These are phyloP conservation scores for Pteropus rufus DNA, from an alignment of 2,797 vertebrate species.

Conservation along the genomic window DNA sequence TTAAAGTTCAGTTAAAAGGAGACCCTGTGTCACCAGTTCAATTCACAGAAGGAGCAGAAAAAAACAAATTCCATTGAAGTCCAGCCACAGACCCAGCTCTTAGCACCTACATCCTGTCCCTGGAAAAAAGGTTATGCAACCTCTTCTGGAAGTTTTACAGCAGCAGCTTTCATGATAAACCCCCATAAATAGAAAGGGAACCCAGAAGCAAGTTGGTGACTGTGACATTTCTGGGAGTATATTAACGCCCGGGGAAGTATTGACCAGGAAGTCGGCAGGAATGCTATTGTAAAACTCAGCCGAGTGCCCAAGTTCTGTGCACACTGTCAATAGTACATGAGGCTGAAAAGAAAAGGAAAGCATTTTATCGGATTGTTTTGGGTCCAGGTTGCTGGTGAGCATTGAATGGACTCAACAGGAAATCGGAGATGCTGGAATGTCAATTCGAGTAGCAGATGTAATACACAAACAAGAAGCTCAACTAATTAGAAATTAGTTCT, in stretches of 20 bases:
- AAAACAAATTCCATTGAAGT: background rate
- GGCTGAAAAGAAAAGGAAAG: background rate
- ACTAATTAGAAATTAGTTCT: slow-evolving; percentile 37
- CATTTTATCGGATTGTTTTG: background rate
- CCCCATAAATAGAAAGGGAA: slow-evolving; percentile 63
- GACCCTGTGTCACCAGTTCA: background rate
- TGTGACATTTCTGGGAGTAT: slow-evolving; percentile 5
- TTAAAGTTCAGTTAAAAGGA: slow-evolving; percentile 75
- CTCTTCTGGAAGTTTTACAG: slow-evolving; percentile 50
- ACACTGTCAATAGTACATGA: background rate
- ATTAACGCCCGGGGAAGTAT: slow-evolving; percentile 54
- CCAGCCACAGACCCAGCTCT: background rate
- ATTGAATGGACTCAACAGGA: background rate
- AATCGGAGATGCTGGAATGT: slow-evolving; percentile 47
- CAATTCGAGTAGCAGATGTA: background rate
- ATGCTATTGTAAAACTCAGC: slow-evolving; percentile 8
- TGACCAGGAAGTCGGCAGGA: slow-evolving; percentile 59
- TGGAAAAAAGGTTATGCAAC: slow-evolving; percentile 51
- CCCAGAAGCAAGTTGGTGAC: slow-evolving; percentile 58
- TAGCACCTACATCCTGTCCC: background rate
- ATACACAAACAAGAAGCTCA: background rate
- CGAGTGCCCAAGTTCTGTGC: background rate
- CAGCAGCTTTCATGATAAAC: slow-evolving; percentile 42
- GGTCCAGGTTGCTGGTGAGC: background rate
- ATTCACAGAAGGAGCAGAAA: background rate